These are phyloP conservation scores for Linnaemya vulpina DNA, from an alignment of 2,888 invertebrate genomes.

Conservation along the genomic window DNA sequence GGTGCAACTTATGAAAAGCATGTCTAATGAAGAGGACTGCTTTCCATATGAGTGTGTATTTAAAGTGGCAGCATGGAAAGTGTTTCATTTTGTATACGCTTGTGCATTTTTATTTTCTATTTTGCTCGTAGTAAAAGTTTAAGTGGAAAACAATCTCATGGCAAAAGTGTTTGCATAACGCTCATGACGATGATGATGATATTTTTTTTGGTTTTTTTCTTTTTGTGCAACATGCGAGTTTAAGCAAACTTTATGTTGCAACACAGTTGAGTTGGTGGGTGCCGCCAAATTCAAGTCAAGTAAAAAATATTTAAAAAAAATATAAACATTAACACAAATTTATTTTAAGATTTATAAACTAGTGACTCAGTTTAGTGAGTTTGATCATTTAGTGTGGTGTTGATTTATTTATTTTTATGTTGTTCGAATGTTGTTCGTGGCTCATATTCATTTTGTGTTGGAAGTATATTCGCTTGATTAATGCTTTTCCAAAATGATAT, in stretches of 20 bases:
- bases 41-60: slow-evolving; percentile 27
- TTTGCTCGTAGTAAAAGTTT: slow-evolving; percentile 5
- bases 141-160: slow-evolving; percentile 35
- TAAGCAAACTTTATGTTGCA: slow-evolving; percentile 22
- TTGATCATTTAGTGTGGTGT: slow-evolving; percentile 9
- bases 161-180: slow-evolving; percentile 41
- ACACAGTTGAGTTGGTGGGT: slow-evolving; percentile 43
- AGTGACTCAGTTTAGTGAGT: slow-evolving; percentile 55
- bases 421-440: slow-evolving; percentile 47
- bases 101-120: neutral
- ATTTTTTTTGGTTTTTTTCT: slow-evolving; percentile 4
- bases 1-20: slow-evolving; percentile 16
- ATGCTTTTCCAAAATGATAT: slow-evolving; percentile 24
- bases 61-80: slow-evolving; percentile 44
- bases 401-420: slow-evolving; percentile 19
- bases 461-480: slow-evolving; percentile 40
- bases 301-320: neutral
- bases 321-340: neutral
- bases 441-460: neutral
- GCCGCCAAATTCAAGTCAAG: slow-evolving; percentile 24
- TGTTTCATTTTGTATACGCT: slow-evolving; percentile 17
- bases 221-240: too few relatives aligned
- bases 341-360: slow-evolving; percentile 54
- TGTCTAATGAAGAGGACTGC: slow-evolving; percentile 37
- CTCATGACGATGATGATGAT: slow-evolving; percentile 12